phyloP scores from a whole-genome alignment of 2,888 invertebrate species.

The Amphipoea oculea region DNA sequence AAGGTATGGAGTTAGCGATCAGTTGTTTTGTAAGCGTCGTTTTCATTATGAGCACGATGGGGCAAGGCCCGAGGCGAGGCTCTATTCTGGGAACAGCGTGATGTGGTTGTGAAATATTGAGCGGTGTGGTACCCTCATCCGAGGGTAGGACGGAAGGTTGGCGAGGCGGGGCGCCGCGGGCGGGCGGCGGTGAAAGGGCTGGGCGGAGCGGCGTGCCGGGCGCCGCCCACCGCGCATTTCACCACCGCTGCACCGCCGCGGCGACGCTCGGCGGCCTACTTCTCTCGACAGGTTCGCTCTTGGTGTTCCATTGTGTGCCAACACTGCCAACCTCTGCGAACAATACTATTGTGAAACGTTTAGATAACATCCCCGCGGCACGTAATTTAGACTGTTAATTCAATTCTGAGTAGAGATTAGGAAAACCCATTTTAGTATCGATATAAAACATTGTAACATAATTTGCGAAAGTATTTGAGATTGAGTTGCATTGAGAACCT shows the following conservation, averaged over 20 bases:
- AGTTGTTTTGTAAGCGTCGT: slow-evolving; percentile 78
- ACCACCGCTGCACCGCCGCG: slow-evolving; percentile 83
- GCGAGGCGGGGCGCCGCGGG: slow-evolving; percentile 83
- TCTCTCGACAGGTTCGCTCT: slow-evolving; percentile 86
- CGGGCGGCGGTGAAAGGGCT: slow-evolving; percentile 89
- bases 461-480: slow-evolving; percentile 33
- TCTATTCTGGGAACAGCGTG: slow-evolving; percentile 81
- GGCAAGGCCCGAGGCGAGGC: slow-evolving; percentile 83
- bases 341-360: slow-evolving; percentile 88
- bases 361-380: slow-evolving; percentile 85
- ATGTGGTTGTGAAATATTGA: slow-evolving; percentile 80
- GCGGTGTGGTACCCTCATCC: slow-evolving; percentile 77
- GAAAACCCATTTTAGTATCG: slow-evolving; percentile 58
- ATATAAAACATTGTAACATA: slow-evolving; percentile 38
- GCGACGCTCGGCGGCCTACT: slow-evolving; percentile 86
- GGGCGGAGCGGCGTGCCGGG: slow-evolving; percentile 88
- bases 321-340: slow-evolving; percentile 77
- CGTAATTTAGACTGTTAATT: slow-evolving; percentile 79
- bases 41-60: slow-evolving; percentile 81
- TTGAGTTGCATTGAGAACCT: slow-evolving; percentile 1
- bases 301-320: slow-evolving; percentile 87
- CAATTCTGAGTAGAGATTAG: slow-evolving; percentile 74
- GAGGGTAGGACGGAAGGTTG: slow-evolving; percentile 78
- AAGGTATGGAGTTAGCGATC: slow-evolving; percentile 63
- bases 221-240: slow-evolving; percentile 88